Conservation (phyloP, 2,797 vertebrate species). For the Eremophila alpestris region DNA sequence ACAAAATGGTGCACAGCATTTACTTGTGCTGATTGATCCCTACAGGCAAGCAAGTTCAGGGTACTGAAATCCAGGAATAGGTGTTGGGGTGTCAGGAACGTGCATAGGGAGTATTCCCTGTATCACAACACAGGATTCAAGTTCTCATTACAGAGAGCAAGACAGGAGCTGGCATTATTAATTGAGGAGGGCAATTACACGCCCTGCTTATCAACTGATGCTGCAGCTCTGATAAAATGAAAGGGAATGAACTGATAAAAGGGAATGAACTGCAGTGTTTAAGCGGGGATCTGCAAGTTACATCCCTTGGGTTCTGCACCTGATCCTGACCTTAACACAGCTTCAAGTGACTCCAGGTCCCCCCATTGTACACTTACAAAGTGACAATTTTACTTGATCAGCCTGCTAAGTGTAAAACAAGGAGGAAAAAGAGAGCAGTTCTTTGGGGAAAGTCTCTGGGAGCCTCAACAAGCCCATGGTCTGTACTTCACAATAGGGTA, state of each 20-base stretch:
- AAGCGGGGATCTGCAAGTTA: neutral
- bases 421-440: neutral
- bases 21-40: neutral
- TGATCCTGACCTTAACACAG: neutral
- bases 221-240: neutral
- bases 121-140: neutral
- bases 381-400: neutral
- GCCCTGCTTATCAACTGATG: neutral
- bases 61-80: neutral
- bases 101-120: neutral
- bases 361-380: neutral
- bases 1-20: neutral
- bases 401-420: neutral
- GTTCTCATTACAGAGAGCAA: neutral
- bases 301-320: neutral
- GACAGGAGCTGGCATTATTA: neutral
- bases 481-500: neutral
- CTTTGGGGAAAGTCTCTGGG: neutral
- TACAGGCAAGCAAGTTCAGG: neutral
- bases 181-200: neutral
- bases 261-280: neutral
- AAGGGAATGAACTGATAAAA: neutral
- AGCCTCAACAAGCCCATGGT: neutral
- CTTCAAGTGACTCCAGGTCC: neutral
- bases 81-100: neutral